Conservation (phyloP, 2,888 invertebrate genomes). For the Charanyca ferruginea region DNA sequence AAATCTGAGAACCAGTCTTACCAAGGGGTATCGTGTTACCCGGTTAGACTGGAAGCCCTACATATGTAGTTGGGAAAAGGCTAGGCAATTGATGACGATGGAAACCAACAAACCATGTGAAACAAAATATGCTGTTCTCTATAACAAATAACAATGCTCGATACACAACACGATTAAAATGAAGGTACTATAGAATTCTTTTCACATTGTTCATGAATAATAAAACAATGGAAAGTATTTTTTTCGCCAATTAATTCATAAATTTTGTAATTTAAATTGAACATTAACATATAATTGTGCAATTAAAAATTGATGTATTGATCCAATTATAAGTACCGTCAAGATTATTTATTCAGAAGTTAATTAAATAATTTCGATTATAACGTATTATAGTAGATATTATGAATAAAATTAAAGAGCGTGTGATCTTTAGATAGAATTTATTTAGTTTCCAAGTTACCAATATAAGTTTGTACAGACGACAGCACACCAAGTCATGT, state of each 20-base stretch:
- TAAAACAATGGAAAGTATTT: slow-evolving; percentile 38
- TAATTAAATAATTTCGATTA: slow-evolving; percentile 24
- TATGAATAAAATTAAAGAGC: not conserved
- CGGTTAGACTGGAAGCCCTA: too few relatives aligned
- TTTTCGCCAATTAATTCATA: slow-evolving; percentile 26
- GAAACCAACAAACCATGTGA: too few relatives aligned
- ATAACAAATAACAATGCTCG: too few relatives aligned
- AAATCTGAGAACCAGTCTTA: too few relatives aligned
- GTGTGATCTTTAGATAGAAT: not conserved
- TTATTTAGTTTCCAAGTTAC: not conserved
- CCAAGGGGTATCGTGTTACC: too few relatives aligned
- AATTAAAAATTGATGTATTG: slow-evolving; percentile 44
- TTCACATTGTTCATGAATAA: slow-evolving; percentile 36
- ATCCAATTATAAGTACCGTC: slow-evolving; percentile 38
- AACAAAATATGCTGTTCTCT: too few relatives aligned
- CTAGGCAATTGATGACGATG: too few relatives aligned
- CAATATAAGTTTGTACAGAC: too few relatives aligned
- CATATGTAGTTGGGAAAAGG: too few relatives aligned
- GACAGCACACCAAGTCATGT: too few relatives aligned
- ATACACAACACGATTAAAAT: too few relatives aligned
- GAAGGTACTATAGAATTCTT: too few relatives aligned
- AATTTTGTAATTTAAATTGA: slow-evolving; percentile 33
- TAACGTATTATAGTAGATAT: slow-evolving; percentile 1
- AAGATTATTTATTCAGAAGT: slow-evolving; percentile 36
- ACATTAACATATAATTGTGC: slow-evolving; percentile 55